Evolutionary conservation across 2,113 vertebrate species (phyloP).

Genomic region (Pangasianodon gigas): DNA sequence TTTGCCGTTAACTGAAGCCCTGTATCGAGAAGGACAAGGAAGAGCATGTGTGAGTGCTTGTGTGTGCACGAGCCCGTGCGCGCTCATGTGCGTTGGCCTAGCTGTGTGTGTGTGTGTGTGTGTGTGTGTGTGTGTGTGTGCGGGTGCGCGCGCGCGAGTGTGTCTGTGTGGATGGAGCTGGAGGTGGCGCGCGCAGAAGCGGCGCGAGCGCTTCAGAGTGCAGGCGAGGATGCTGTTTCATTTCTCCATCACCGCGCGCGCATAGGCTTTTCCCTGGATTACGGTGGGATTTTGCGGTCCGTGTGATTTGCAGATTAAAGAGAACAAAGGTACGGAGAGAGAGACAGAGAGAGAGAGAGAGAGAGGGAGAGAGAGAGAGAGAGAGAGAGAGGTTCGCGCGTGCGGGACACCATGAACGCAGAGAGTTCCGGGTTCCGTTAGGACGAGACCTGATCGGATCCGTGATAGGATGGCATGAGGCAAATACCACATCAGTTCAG

Average conservation of each 20-base stretch:
- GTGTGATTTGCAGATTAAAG: background rate
- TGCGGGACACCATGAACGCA: background rate
- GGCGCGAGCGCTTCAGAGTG: background rate
- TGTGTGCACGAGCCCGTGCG: background rate
- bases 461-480: background rate
- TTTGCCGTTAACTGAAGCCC: background rate
- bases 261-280: background rate
- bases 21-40: background rate
- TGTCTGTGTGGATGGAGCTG: background rate
- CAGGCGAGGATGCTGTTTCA: background rate
- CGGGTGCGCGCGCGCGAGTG: background rate
- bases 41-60: background rate
- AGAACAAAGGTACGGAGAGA: background rate
- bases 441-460: background rate
- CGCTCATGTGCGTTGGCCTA: background rate
- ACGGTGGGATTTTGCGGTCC: background rate
- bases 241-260: background rate
- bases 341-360: background rate
- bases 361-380: background rate
- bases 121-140: background rate
- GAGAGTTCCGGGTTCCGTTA: constrained; percentile 1
- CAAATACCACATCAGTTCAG: background rate
- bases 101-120: background rate
- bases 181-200: constrained; percentile 3
- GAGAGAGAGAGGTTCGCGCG: background rate